These are phyloP conservation scores for Bungarus multicinctus DNA, from an alignment of 2,113 vertebrate species.

Conservation along the genomic window DNA sequence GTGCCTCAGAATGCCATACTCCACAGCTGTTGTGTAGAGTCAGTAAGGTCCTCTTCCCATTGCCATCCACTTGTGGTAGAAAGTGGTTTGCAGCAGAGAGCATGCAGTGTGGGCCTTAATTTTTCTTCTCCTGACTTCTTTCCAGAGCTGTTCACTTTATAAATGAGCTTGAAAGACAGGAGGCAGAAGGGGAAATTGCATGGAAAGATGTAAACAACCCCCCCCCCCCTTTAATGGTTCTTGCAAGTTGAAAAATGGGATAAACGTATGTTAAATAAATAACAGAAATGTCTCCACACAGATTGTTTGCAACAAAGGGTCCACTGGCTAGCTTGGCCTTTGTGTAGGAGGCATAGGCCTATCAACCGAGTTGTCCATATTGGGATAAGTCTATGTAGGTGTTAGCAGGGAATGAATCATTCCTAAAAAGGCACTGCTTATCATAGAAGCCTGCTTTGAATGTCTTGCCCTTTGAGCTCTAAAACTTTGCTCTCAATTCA, in stretches of 20 bases:
- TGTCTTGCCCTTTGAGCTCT: neutral
- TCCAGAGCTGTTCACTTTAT: neutral
- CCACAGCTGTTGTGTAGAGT: neutral
- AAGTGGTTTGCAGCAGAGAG: neutral
- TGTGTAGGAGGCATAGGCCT: neutral
- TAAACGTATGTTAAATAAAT: neutral
- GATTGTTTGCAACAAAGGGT: neutral
- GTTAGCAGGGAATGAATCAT: neutral
- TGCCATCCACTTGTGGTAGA: neutral
- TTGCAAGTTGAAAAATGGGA: neutral
- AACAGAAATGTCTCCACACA: neutral
- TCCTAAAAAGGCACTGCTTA: neutral
- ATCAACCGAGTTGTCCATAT: neutral
- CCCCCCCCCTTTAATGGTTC: neutral
- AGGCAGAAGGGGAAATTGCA: neutral
- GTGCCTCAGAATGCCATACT: neutral
- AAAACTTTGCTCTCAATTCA: neutral
- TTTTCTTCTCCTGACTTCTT: neutral
- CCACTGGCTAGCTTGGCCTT: neutral
- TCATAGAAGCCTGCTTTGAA: neutral
- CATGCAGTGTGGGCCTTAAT: neutral
- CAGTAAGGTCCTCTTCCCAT: neutral
- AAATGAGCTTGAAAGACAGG: neutral
- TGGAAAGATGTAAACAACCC: neutral
- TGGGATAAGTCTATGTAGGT: neutral